phyloP scores from a whole-genome alignment of 2,113 vertebrate species.

The Etheostoma spectabile region DNA sequence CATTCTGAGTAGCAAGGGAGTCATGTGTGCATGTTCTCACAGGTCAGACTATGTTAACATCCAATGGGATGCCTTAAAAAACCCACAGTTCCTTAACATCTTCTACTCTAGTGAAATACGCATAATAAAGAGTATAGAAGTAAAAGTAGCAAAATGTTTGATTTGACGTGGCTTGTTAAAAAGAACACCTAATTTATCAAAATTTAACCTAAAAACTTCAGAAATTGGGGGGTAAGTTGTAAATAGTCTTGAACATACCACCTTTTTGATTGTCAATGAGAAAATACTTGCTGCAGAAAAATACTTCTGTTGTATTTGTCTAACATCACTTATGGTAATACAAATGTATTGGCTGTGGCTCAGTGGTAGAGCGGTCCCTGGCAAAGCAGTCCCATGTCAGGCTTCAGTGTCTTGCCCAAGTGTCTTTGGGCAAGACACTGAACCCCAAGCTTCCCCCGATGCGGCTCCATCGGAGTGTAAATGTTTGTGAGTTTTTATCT shows the following conservation, averaged over 20 bases:
- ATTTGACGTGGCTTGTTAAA: background rate
- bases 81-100: background rate
- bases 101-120: background rate
- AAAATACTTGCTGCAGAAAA: background rate
- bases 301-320: background rate
- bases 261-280: background rate
- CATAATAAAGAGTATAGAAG: background rate
- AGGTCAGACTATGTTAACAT: conserved; percentile 6
- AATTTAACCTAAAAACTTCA: background rate
- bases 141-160: background rate
- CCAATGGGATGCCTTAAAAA: background rate
- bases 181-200: background rate
- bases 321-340: background rate
- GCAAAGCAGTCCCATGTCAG: too few relatives aligned
- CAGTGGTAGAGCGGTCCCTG: too few relatives aligned
- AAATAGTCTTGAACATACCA: background rate
- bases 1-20: background rate
- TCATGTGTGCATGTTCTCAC: background rate
- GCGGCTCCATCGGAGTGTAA: too few relatives aligned
- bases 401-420: too few relatives aligned
- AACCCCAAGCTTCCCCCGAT: too few relatives aligned
- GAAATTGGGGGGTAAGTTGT: background rate
- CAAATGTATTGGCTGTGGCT: background rate
- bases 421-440: too few relatives aligned
- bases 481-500: too few relatives aligned